These are phyloP conservation scores for Rhopilema esculentum DNA, from an alignment of 30 jellyfish, hydroid and myxozoan species.

Conservation along the genomic window DNA sequence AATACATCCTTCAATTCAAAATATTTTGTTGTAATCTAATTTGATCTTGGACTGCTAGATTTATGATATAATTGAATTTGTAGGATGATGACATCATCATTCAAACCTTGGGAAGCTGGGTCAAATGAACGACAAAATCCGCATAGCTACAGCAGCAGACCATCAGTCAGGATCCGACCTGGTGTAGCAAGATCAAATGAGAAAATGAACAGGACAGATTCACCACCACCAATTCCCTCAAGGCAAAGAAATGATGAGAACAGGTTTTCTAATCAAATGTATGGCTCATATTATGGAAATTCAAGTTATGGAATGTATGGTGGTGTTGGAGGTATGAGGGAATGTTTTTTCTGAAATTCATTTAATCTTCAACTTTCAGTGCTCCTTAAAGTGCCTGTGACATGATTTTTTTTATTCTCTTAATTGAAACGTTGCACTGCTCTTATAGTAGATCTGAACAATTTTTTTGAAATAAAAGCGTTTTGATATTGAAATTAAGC, in stretches of 20 bases:
- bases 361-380: no score
- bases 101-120: constrained; percentile 62
- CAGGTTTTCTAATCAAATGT: constrained; percentile 3
- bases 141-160: not conserved
- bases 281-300: constrained; percentile 38
- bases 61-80: no score
- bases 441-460: no score
- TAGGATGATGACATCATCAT: constrained; percentile 53
- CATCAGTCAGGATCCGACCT: constrained; percentile 37
- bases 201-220: constrained; percentile 8
- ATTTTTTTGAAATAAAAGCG: no score
- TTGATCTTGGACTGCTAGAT: no score
- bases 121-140: not conserved
- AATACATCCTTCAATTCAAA: no score
- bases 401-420: no score
- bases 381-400: no score
- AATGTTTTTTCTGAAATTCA: no score
- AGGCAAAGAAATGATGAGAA: constrained; percentile 36
- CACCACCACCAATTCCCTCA: constrained; percentile 64
- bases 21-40: no score
- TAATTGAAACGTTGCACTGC: no score
- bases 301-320: constrained; percentile 37
- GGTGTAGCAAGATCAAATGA: constrained; percentile 23
- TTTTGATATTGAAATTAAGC: no score
- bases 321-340: constrained; percentile 9